Evolutionary conservation across 2,888 invertebrate genomes (phyloP).

Genomic region (Epirrhoe tristata): DNA sequence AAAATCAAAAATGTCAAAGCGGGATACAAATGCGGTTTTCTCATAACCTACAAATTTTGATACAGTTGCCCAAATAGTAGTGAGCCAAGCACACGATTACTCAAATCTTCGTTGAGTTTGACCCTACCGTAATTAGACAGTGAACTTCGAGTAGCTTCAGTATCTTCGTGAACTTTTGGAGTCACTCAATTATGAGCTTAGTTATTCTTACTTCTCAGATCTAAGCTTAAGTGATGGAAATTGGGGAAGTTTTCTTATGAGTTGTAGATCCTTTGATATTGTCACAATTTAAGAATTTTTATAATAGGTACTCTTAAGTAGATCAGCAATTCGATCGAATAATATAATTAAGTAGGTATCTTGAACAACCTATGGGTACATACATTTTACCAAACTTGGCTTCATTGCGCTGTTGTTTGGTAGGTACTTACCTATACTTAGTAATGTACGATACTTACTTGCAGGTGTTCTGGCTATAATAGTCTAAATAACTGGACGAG

Average conservation of each 20-base stretch:
- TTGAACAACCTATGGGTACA: too few relatives aligned
- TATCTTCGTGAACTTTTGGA: constrained; percentile 21
- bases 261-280: constrained; percentile 3
- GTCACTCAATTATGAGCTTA: constrained; percentile 28
- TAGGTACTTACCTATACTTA: too few relatives aligned
- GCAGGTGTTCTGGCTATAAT: background rate
- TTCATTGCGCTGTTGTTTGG: background rate
- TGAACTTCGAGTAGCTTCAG: constrained; percentile 43
- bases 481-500: background rate
- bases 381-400: background rate
- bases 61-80: constrained; percentile 6
- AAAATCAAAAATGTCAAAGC: background rate
- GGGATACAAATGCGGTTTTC: background rate
- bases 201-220: constrained; percentile 19
- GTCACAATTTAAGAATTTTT: background rate
- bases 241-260: constrained; percentile 15
- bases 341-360: too few relatives aligned
- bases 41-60: constrained; percentile 8
- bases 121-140: constrained; percentile 46
- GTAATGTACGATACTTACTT: background rate
- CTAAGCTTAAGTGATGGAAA: constrained; percentile 18
- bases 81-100: constrained; percentile 38
- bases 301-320: background rate
- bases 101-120: constrained; percentile 41
- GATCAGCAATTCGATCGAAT: too few relatives aligned